phyloP scores from a whole-genome alignment of 1,140 invertebrate genomes.

The Brachionus rotundiformis region DNA sequence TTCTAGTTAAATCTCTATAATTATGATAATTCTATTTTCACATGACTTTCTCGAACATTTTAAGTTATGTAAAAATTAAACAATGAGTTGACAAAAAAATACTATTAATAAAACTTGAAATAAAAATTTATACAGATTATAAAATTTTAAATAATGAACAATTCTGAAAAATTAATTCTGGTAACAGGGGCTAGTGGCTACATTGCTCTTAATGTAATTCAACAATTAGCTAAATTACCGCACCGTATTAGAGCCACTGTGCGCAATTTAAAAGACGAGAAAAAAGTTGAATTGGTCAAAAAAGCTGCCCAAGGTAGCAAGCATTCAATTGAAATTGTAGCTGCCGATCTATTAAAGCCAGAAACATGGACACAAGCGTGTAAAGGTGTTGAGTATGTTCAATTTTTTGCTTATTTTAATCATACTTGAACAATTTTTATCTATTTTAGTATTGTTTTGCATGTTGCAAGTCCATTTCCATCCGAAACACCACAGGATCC shows the following conservation, averaged over 20 bases:
- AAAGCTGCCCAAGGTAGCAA: slow-evolving; percentile 63
- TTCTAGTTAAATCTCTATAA: too few species aligned
- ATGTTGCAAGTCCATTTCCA: slow-evolving; percentile 69
- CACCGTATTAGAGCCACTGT: slow-evolving; percentile 68
- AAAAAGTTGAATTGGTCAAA: slow-evolving; percentile 62
- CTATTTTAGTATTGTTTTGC: slow-evolving; percentile 60
- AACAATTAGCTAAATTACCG: slow-evolving; percentile 66
- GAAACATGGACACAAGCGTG: slow-evolving; percentile 65
- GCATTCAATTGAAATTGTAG: slow-evolving; percentile 64
- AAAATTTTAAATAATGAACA: too few species aligned
- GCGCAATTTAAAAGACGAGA: slow-evolving; percentile 64
- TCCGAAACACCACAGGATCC: slow-evolving; percentile 60
- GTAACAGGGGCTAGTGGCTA: slow-evolving; percentile 69
- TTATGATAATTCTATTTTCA: neutral
- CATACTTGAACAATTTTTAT: slow-evolving; percentile 60
- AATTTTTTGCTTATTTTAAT: slow-evolving; percentile 58
- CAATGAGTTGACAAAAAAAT: neutral
- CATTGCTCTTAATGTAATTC: slow-evolving; percentile 67
- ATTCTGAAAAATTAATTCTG: slow-evolving; percentile 60
- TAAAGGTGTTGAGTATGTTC: slow-evolving; percentile 63
- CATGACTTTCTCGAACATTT: neutral
- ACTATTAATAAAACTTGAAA: too few species aligned
- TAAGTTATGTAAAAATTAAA: neutral
- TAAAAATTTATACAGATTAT: too few species aligned
- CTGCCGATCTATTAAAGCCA: slow-evolving; percentile 60